Evolutionary conservation across 2,113 vertebrate genomes (phyloP), one percentile per base, ranked within the genome.

Genomic region (Isurus oxyrinchus): DNA sequence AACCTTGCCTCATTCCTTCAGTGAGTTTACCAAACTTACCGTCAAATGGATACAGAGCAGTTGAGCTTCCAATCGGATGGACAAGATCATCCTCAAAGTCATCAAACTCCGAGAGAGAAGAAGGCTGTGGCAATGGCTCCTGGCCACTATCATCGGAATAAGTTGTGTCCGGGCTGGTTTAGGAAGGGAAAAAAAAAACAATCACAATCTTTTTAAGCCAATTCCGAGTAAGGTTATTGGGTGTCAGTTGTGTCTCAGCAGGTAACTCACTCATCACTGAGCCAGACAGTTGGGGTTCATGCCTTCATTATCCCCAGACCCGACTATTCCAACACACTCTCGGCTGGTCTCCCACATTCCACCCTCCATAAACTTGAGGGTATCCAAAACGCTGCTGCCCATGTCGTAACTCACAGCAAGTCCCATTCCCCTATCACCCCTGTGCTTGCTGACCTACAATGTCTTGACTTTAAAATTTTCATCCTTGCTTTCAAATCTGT

Each of bases 11-110:
- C 11, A 2, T 5, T 55, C 23, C 27, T 53, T 55, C 86, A 88
- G 10, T 10, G 11, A 55, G 49, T 23, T 13, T 0, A 2, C 8
- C 19, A 23, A 11, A 1, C 96, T 21, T 97, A 99, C 99, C 98
- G 96, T 98, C 98, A 88, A 99, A 99, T 97, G 98, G 98, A 96
- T 99, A 99, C 96, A 99, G 97, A n/a, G 98, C 99, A 96, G 98
- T 98, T 94, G 98, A 99, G 94, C 98, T 98, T 76, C 99, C 98
- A 10, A 99, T 98, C 27, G 98, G 98, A 44, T 97, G 96, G 0
- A 97, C 96, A 1, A 97, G 96, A 0, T 99, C 98, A 96, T 99
- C 98, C 4, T 98, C 98, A 97, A 99, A 99, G 96, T 99, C 99
- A 27, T 99, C 99, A 67, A 99, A 98, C 55, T 99, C 99, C 96